These are phyloP conservation scores for Holocentrus rufus DNA, from an alignment of 2,797 vertebrate species.

Conservation along the genomic window DNA sequence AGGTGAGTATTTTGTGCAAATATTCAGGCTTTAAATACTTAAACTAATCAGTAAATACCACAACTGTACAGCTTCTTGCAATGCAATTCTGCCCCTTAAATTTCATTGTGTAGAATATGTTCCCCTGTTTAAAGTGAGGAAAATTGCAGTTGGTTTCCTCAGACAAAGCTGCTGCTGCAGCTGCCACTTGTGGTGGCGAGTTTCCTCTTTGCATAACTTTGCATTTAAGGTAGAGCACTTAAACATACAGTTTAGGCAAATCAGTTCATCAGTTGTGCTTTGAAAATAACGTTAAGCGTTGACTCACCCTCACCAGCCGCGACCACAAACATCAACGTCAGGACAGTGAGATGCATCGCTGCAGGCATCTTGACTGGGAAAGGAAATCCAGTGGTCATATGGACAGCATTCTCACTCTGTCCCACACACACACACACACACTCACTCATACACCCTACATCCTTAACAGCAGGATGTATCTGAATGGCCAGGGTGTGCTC, in stretches of 20 bases:
- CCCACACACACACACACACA: conserved; percentile 11
- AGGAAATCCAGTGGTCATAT: conserved; percentile 43
- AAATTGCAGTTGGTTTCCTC: not conserved
- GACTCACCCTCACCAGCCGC: conserved; percentile 54
- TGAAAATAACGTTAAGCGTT: conserved; percentile 14
- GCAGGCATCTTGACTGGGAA: conserved; percentile 61
- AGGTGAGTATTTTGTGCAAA: not conserved
- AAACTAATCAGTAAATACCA: not conserved
- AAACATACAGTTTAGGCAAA: not conserved
- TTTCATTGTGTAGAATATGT: not conserved
- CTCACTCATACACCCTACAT: conserved; percentile 54
- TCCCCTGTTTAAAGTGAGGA: not conserved
- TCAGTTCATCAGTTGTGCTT: not conserved
- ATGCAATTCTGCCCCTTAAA: not conserved
- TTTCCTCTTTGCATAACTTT: conserved; percentile 60
- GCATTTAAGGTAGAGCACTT: conserved; percentile 33
- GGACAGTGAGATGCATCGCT: conserved; percentile 51
- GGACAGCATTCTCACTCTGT: conserved; percentile 3
- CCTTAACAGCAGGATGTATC: conserved; percentile 77
- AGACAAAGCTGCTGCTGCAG: not conserved
- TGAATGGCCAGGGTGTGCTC: conserved; percentile 52
- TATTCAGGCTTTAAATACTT: not conserved
- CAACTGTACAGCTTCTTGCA: not conserved
- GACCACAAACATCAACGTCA: conserved; percentile 51
- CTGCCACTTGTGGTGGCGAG: not conserved